A percentile compares a stretch with the other conserved stretches of the same genome.
Evolutionary conservation across 2,797 vertebrate genomes (phyloP).

Genomic region (Smutsia temminckii): DNA sequence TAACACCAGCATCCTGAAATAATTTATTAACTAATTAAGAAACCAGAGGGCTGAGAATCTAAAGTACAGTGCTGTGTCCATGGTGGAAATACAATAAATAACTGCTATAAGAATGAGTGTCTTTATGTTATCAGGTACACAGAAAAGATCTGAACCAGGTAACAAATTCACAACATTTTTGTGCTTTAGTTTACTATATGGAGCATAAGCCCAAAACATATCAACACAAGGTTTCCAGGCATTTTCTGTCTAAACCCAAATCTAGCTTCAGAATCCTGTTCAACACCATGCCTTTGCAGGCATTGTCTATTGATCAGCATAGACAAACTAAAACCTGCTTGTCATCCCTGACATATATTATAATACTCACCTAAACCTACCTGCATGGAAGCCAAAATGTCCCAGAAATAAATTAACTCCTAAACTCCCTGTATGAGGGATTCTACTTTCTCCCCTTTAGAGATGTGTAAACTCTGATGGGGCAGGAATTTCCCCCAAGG

Average conservation of each 20-base stretch:
- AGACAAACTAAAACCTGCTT: neutral
- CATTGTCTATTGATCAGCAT: neutral
- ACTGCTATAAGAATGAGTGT: neutral
- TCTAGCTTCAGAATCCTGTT: neutral
- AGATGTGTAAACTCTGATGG: neutral
- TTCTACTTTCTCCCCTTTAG: neutral
- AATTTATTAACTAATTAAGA: conserved; percentile 48
- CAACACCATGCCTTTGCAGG: neutral
- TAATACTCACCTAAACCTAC: neutral
- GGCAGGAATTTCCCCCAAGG: neutral
- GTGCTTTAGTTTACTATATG: neutral
- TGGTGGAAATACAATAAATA: neutral
- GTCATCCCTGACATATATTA: neutral
- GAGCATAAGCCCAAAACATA: neutral
- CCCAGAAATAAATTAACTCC: neutral
- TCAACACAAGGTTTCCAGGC: neutral
- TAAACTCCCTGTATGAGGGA: neutral
- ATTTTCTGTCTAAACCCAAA: neutral
- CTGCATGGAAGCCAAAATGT: neutral
- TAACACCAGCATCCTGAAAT: conserved; percentile 39
- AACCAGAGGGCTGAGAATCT: conserved; percentile 22
- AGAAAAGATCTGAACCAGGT: neutral
- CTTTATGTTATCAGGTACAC: neutral
- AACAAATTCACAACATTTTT: neutral
- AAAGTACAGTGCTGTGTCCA: conserved; percentile 4